Evolutionary conservation across 2,113 vertebrate species (phyloP).

Genomic region (Pandion haliaetus): DNA sequence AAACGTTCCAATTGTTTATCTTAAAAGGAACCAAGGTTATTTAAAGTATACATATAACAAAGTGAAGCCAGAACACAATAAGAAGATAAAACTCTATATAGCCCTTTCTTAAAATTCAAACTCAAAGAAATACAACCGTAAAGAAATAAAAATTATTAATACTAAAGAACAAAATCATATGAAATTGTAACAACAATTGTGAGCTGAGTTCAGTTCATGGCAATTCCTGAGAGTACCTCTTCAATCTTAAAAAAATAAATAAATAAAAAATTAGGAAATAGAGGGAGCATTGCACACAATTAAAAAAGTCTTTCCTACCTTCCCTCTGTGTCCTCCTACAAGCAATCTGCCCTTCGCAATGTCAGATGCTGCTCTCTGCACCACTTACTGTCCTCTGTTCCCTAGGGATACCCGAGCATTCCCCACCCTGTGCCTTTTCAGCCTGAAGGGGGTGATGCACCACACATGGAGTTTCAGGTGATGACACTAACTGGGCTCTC

Average conservation of each 20-base stretch:
- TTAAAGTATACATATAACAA: not conserved
- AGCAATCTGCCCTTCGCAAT: not conserved
- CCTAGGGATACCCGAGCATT: fast-evolving
- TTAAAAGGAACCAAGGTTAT: not conserved
- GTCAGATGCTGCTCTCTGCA: fast-evolving
- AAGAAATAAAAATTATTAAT: not conserved
- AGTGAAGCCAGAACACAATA: not conserved
- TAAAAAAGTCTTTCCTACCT: not conserved
- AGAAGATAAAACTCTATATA: not conserved
- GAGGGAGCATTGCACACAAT: not conserved
- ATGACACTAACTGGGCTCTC: not conserved
- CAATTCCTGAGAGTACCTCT: not conserved
- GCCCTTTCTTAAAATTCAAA: not conserved
- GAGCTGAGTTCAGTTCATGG: not conserved
- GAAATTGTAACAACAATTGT: not conserved
- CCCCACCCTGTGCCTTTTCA: fast-evolving
- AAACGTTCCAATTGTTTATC: not conserved
- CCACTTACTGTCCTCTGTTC: not conserved
- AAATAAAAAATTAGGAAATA: not conserved
- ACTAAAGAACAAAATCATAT: not conserved
- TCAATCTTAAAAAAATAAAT: not conserved
- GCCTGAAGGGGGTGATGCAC: not conserved
- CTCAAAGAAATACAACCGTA: not conserved
- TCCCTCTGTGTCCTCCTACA: not conserved
- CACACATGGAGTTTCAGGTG: not conserved